Conservation (phyloP, 2,797 vertebrate genomes). For the Tympanoctomys barrerae region DNA sequence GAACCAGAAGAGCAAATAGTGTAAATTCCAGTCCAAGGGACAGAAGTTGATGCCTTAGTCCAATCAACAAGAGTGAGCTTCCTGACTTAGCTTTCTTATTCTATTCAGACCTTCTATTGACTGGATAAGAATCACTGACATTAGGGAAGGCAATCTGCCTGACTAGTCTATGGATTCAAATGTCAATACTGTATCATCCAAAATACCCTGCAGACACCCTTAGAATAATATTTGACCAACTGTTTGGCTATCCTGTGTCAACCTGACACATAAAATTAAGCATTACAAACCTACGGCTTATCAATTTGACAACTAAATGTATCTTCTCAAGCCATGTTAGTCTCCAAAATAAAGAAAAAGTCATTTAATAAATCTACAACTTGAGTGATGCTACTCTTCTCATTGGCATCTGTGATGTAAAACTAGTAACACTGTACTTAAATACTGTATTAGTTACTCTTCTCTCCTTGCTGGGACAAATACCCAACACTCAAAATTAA, state of each 20-base stretch:
- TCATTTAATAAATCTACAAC: background rate
- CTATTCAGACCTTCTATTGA: background rate
- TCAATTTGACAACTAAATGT: background rate
- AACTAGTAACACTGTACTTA: background rate
- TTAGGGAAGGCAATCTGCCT: background rate
- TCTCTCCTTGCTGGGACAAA: too few relatives aligned
- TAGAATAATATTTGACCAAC: background rate
- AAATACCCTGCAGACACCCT: background rate
- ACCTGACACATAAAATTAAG: background rate
- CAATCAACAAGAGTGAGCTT: background rate
- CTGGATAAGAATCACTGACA: background rate
- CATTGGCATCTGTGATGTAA: background rate
- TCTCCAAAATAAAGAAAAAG: background rate
- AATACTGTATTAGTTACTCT: background rate
- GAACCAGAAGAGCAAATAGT: background rate
- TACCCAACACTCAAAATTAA: too few relatives aligned
- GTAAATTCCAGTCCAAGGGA: background rate
- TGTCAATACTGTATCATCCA: background rate
- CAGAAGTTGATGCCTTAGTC: background rate
- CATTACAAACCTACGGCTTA: background rate
- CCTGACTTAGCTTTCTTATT: background rate
- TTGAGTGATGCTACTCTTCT: background rate
- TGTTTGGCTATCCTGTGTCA: background rate
- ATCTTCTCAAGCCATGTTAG: constrained; percentile 19
- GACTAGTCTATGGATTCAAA: background rate